Evolutionary conservation across 2,888 invertebrate species (phyloP).

Genomic region (Pandemis heparana): DNA sequence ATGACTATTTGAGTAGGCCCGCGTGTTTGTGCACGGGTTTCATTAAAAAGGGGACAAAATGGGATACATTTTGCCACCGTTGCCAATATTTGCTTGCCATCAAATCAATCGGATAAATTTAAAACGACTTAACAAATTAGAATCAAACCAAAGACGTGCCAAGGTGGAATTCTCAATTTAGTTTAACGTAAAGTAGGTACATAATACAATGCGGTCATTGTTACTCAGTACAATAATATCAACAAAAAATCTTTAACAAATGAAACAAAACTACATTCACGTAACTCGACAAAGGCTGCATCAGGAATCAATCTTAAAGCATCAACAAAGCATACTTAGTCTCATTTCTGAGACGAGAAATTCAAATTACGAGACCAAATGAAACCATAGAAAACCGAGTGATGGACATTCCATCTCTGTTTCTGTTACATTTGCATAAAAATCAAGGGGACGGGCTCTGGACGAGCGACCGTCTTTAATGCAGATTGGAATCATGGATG

Average conservation of each 20-base stretch:
- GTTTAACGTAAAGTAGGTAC: background rate
- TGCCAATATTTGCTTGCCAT: background rate
- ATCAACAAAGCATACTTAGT: constrained; percentile 9
- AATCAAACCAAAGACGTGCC: background rate
- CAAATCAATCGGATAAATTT: background rate
- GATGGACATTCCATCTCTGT: constrained; percentile 80
- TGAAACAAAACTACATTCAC: constrained; percentile 6
- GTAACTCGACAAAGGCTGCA: constrained; percentile 30
- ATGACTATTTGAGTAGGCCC: constrained; percentile 30
- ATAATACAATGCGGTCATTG: background rate
- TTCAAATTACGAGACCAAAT: constrained; percentile 78
- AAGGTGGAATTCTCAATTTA: background rate
- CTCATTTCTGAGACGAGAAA: constrained; percentile 60
- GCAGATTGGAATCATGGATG: constrained; percentile 61
- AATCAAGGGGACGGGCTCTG: constrained; percentile 60
- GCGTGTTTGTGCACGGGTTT: constrained; percentile 10
- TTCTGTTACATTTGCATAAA: constrained; percentile 78
- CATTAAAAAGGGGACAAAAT: constrained; percentile 11
- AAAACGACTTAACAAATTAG: background rate
- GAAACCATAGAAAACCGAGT: constrained; percentile 59
- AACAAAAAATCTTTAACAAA: constrained; percentile 1
- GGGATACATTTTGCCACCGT: background rate
- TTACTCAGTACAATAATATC: background rate
- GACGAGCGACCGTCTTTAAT: constrained; percentile 71
- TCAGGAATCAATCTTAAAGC: constrained; percentile 23